Conservation (phyloP, 2,888 invertebrate genomes). For the Mechanitis messenoides region DNA sequence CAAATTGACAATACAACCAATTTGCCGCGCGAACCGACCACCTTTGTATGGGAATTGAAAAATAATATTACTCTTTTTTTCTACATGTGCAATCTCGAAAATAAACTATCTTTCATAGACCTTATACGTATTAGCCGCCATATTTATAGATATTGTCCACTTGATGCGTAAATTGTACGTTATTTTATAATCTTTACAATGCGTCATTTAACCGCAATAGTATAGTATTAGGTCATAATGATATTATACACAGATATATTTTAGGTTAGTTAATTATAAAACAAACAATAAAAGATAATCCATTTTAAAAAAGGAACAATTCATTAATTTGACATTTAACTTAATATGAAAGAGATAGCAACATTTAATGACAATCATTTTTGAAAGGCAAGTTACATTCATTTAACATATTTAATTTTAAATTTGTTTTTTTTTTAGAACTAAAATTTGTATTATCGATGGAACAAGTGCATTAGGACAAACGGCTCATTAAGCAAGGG, state of each 20-base stretch:
- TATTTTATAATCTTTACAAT: conserved; percentile 8
- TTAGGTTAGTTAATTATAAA: conserved; percentile 1
- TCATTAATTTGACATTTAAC: no score
- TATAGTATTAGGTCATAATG: not conserved
- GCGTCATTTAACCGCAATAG: conserved; percentile 14
- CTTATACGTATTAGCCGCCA: not conserved
- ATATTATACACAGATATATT: not conserved
- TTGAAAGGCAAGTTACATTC: no score
- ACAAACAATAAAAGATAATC: no score
- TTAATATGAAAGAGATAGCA: no score
- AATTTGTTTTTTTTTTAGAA: no score
- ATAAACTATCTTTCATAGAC: conserved; percentile 59
- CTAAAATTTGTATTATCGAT: no score
- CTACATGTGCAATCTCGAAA: conserved; percentile 66
- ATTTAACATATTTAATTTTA: no score
- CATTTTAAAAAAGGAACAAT: no score
- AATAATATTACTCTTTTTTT: conserved; percentile 75
- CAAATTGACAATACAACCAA: conserved; percentile 77
- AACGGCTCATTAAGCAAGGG: conserved; percentile 30
- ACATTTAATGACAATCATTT: no score
- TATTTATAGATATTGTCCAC: conserved; percentile 15
- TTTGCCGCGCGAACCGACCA: conserved; percentile 71
- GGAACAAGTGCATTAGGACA: conserved; percentile 25
- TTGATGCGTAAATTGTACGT: conserved; percentile 11
- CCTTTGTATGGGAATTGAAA: conserved; percentile 77